These are phyloP conservation scores for Podilymbus podiceps DNA, from an alignment of 2,113 vertebrate species.

Conservation along the genomic window DNA sequence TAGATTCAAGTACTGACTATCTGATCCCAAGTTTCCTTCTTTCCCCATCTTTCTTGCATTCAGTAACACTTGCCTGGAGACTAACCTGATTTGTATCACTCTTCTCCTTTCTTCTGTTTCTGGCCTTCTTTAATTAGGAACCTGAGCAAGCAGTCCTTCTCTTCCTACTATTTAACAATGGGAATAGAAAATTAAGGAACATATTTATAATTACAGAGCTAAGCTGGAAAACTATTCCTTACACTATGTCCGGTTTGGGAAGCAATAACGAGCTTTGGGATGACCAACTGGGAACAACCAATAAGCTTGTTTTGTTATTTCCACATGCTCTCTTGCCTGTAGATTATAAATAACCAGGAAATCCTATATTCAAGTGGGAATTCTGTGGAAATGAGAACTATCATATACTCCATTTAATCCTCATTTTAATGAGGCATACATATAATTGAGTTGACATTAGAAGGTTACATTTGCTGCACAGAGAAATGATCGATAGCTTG, in stretches of 20 bases:
- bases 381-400: slow-evolving; percentile 36
- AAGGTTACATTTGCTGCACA: background rate
- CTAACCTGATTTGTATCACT: background rate
- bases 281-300: background rate
- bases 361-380: background rate
- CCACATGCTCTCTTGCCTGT: background rate
- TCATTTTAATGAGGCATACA: slow-evolving; percentile 17
- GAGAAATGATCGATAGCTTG: background rate
- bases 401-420: slow-evolving; percentile 24
- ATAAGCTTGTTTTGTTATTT: slow-evolving; percentile 1
- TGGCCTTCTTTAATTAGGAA: background rate
- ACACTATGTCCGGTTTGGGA: background rate
- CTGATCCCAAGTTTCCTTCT: background rate
- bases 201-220: background rate
- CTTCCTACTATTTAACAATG: background rate
- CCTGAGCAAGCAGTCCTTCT: background rate
- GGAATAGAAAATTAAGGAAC: background rate
- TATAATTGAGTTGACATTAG: slow-evolving; percentile 6
- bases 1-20: background rate
- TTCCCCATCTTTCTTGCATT: background rate
- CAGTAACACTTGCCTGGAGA: background rate
- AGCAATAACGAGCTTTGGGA: background rate
- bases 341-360: slow-evolving; percentile 11
- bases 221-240: background rate
- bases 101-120: background rate